Base-by-base conservation (phyloP, 2,888 invertebrate species). In the Hypomecis atomaria region DNA sequence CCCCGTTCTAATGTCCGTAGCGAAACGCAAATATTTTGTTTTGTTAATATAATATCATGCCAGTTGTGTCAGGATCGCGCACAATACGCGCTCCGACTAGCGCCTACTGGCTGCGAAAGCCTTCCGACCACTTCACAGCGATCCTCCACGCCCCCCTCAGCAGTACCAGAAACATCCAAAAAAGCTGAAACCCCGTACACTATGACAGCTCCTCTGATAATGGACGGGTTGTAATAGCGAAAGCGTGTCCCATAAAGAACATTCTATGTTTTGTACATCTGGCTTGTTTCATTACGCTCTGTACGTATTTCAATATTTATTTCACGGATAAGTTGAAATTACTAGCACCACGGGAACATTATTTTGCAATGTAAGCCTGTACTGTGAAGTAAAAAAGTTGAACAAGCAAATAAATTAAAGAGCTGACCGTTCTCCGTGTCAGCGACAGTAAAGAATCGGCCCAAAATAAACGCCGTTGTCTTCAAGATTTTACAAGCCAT, bases 241-340 rank as follows among this genome's bases (percentile, higher is more conserved):
- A 88, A 88, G 85, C 87, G 84, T 88, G 89, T 87, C 83, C 79
- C 86, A 87, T 88, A 89, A 88, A 88, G 88, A 87, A 88, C 86
- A 85, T 86, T 84, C 82, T 84, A 84, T 88, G 85, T 87, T 86
- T 85, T 85, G 85, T 86, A 87, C 87, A 87, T 88, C 87, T 87
- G 87, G 87, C 83, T 86, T 87, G 85, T 88, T 88, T 88, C 88
- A 88, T 88, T 86, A 86, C 81, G 77, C 77, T 74, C 69, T 74
- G 71, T 72, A 74, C 73, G 76, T 76, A 76, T 73, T 78, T 74
- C 75, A 76, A 78, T 78, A 81, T 79, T 78, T 78, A 80, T 78
- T 75, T 72, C 69, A 73, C 68, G 59, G 64, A 67, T 65, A 72
- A 72, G 69, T 72, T 69, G 50, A 60, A 80, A 72, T 80, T 77